phyloP scores from a whole-genome alignment of 1,140 invertebrate genomes.

The Aphaenogaster rudis region DNA sequence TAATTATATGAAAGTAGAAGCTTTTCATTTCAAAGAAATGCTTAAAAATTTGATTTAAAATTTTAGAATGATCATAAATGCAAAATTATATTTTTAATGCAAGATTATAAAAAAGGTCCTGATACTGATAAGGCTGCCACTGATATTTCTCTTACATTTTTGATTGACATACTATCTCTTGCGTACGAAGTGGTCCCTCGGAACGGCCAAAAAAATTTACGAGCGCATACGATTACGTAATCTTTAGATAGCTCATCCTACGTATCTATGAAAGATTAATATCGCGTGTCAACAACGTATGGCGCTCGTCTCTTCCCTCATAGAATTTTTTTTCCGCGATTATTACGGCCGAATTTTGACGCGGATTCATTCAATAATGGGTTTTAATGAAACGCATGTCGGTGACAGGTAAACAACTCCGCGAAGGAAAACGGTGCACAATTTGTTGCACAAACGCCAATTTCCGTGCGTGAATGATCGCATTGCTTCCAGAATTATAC shows the following conservation, averaged over 20 bases:
- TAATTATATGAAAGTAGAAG: background rate
- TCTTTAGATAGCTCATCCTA: background rate
- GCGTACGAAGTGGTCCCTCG: background rate
- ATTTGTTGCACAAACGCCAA: background rate
- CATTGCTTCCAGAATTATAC: background rate
- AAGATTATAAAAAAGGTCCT: background rate
- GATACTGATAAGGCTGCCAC: background rate
- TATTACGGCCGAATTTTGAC: constrained; percentile 22
- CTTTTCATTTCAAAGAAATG: background rate
- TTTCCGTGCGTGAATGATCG: constrained; percentile 22
- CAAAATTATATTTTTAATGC: background rate
- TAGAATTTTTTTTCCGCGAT: background rate
- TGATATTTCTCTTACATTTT: background rate
- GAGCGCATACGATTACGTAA: background rate
- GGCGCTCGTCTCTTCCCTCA: background rate
- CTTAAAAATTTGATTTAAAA: background rate
- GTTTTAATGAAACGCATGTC: constrained; percentile 25
- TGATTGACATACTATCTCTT: background rate
- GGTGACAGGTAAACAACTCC: constrained; percentile 16
- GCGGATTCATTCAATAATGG: constrained; percentile 15
- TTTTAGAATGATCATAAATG: background rate
- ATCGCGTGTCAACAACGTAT: constrained; percentile 28
- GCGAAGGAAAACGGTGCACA: background rate
- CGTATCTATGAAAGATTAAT: constrained; percentile 33
- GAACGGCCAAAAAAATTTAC: background rate